Evolutionary conservation across 2,797 vertebrate genomes (phyloP), one percentile per base, ranked within the genome.

Genomic region (Gouania willdenowi): DNA sequence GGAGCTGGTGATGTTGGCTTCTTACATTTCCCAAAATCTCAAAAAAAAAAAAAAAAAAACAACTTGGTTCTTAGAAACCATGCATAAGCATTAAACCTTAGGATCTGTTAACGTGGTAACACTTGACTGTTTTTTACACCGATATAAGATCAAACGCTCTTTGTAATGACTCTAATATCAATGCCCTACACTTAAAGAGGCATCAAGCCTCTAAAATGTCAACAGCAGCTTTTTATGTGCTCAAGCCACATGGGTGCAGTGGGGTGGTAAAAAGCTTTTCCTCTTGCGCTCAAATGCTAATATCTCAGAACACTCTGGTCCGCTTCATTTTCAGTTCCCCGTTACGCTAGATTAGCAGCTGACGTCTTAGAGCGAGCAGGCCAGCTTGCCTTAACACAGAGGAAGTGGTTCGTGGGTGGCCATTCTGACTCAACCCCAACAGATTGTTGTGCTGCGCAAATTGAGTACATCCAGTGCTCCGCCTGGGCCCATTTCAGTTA

Each of bases 181-280:
- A 85, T 76, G 81, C 68, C 73, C 75, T 66, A 73, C 77, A 83
- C 76, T 84, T 85, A 82, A 69, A 84, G 68, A 65, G 36, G 59
- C 67, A 78, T 66, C 45, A 44, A 79, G 77, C 72, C 63, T 83
- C 69, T 65, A 71, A 89, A 89, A 88, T 87, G 86, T 84, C 83
- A 87, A 85, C 85, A 82, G 77, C 75, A 71, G 75, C 79, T 83
- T 85, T 87, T 87, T 77, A 83, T 81, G 74, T 69, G 75, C 80
- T 87, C 84, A 86, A 82, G 81, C 83, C 84, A 86, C 87, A 81
- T 81, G 78, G 82, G 70, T 81, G 83, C 85, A 83, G 71, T 77
- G 75, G 81, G 76, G 82, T 80, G 72, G 81, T 76, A 83, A 86
- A 88, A 86, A 79, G 83, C 81, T 87, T 85, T 89, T 86, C 83